Evolutionary conservation across 30 jellyfish, hydroid and myxozoan genomes (phyloP), one percentile per base, ranked within the genome.

Genomic region (Hydractinia symbiolongicarpus): DNA sequence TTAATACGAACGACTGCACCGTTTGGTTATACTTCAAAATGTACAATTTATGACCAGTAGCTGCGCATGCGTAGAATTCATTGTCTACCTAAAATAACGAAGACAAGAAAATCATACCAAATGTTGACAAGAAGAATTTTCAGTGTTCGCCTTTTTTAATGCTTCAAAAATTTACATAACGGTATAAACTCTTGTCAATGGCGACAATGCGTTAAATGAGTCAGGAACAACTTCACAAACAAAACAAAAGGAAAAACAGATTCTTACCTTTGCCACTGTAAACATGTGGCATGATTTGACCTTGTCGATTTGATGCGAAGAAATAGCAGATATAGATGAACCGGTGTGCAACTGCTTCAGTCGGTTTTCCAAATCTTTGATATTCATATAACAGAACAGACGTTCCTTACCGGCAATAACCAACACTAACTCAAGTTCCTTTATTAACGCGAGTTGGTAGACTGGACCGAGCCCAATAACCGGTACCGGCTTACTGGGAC

Each of bases 361-460:
- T 81, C 95, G 90, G 5, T 88, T 81, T 79, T 87, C 71, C 53
- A 93, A 54, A 81, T 87, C 96, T 72, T 84, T 83, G 64, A 80
- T 79, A n/a, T 87, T 94, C 82, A 93, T 55, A 10, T 86, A 75
- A 57, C 92, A 78, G 76, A 93, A 72, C 4, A 77, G 30, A 5
- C 98, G 96, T 10, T 93, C 98, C 78, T 58, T 58, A 83, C 98
- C 98, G 8, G 91, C 51, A 10, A 93, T 86, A 9, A 93, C 85
- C 5, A 93, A 40, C 54, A 84, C 93, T 11, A 71, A 19, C 9
- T 91, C 94, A 49, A 93, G 82, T 15, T 81, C 96, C 7, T 87
- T 93, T 5, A 86, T 66, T 7, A 76, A 17, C 7, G 77, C 66
- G 82, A 93, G 72, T 67, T 87, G 98, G 78, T 84, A 83, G 53